Evolutionary conservation across 2,113 vertebrate genomes (phyloP).

Genomic region (Mirza zaza): DNA sequence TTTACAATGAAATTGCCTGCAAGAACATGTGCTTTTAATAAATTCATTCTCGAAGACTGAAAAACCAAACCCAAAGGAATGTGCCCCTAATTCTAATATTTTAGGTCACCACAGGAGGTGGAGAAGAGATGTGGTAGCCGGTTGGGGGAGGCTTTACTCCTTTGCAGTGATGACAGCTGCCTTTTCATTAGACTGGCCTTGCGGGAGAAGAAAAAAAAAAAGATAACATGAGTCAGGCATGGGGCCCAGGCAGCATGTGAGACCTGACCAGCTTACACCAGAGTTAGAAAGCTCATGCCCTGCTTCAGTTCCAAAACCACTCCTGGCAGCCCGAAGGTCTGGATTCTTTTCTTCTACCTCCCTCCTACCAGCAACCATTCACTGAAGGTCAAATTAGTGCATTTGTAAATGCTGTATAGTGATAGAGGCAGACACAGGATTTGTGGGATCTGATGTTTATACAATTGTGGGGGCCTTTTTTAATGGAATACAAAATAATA

Average conservation of each 20-base stretch:
- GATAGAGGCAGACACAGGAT: background rate
- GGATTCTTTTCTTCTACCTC: background rate
- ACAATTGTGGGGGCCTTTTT: background rate
- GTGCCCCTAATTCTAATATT: background rate
- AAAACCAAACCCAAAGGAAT: background rate
- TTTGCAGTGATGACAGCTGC: background rate
- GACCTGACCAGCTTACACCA: background rate
- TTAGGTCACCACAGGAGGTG: background rate
- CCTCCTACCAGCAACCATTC: background rate
- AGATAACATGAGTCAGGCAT: background rate
- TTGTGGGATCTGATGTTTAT: background rate
- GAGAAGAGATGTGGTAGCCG: background rate
- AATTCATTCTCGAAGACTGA: background rate
- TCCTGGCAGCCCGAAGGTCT: background rate
- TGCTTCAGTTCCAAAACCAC: background rate
- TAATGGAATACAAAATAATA: background rate
- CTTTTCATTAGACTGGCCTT: background rate
- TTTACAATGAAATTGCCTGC: background rate
- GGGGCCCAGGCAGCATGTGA: background rate
- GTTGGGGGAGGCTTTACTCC: background rate
- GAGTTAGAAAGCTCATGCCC: background rate
- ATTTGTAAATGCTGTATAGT: background rate
- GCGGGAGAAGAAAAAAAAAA: background rate
- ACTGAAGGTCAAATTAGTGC: background rate
- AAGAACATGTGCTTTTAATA: constrained; percentile 17